Conservation (phyloP, 2,888 invertebrate genomes). For the Spatulosminthurus flaviceps region DNA sequence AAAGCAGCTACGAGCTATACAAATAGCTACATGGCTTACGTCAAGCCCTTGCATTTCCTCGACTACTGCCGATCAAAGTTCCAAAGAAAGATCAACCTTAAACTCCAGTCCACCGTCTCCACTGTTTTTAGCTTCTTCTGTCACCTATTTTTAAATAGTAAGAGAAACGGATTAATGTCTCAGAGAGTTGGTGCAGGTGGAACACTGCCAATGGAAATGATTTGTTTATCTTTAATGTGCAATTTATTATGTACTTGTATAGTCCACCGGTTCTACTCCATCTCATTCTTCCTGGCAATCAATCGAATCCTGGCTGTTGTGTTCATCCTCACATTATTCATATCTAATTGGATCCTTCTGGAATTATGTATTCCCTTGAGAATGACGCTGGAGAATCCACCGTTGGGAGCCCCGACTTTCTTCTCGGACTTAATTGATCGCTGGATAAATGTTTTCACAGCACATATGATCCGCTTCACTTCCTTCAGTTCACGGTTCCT, state of each 20-base stretch:
- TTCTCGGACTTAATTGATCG: constrained; percentile 46
- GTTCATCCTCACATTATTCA: constrained; percentile 35
- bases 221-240: too few relatives aligned
- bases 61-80: constrained; percentile 45
- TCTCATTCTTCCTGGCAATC: constrained; percentile 44
- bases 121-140: constrained; percentile 35
- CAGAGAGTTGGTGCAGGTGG: too few relatives aligned
- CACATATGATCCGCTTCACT: constrained; percentile 47
- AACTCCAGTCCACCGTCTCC: constrained; percentile 37
- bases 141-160: constrained; percentile 42
- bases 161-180: too few relatives aligned
- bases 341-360: constrained; percentile 45
- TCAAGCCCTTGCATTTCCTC: constrained; percentile 44
- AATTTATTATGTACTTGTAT: background rate
- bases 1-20: constrained; percentile 43
- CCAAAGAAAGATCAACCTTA: constrained; percentile 33
- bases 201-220: too few relatives aligned
- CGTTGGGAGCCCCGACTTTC: constrained; percentile 44
- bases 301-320: constrained; percentile 45
- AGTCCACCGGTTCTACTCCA: constrained; percentile 48
- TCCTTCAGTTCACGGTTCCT: constrained; percentile 34
- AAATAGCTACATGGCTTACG: constrained; percentile 36
- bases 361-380: constrained; percentile 37
- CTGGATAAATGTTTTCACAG: constrained; percentile 42
- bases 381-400: constrained; percentile 45